Base-by-base conservation (phyloP, 1,140 invertebrate genomes). In the Pygmarrhopalites habei region DNA sequence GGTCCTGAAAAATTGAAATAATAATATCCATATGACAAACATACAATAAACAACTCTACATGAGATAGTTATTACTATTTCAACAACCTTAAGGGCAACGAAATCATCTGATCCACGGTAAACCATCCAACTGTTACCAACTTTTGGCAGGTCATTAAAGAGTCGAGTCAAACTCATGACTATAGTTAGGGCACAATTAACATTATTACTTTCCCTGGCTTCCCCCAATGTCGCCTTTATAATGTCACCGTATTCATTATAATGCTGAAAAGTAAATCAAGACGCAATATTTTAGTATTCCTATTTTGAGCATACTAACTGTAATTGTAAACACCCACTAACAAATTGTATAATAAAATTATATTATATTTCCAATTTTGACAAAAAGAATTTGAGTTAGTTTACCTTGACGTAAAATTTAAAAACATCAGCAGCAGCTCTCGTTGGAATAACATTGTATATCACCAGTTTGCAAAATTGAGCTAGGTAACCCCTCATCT, bases 211-310 rank as follows among this genome's bases (percentile, higher is more conserved):
- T 77, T 99, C 96, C 66, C 95, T 81, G 1, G 92, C 91, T 79
- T 98, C 98, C 57, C 90, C 89, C 68, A 99, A 78, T 1, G 95
- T 97, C 14, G 89, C 87, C 79, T 99, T 99, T 57, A 99, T 97
- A 58, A 99, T 99, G 76, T 99, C 96, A n/a, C 96, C 96, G 80
- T 97, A 99, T 76, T 98, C 93, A 76, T 95, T 95, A 75, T 96
- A 98, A 75, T 92, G 96, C 85, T 91, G 75, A 49, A 10, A 5
- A n/a, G 7, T 47, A 12, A 12, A 41, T 41, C 12, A 41, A 12
- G 39, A 41, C n/a, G 39, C 2, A 61, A 15, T 39, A n/a, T n/a
- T n/a, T n/a, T n/a, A n/a, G n/a, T n/a, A n/a, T n/a, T n/a, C n/a
- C n/a, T n/a, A n/a, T n/a, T n/a, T n/a, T n/a, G n/a, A n/a, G n/a